Evolutionary conservation across 2,113 vertebrate genomes (phyloP), one percentile per base, ranked within the genome.

Genomic region (Ranitomeya imitator): DNA sequence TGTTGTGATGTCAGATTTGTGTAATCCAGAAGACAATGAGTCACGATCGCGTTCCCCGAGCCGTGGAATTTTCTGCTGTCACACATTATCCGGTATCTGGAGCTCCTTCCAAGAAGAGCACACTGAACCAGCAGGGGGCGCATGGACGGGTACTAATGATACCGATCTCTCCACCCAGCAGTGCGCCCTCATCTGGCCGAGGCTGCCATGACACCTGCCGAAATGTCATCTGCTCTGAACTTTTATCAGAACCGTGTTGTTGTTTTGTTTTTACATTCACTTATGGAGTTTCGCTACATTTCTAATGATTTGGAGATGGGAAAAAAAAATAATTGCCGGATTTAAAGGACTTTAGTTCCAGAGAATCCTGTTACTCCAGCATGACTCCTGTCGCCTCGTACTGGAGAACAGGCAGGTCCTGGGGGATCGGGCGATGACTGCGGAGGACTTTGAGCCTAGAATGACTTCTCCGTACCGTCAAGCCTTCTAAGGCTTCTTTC

Each of bases 1-100:
- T 79, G 60, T 65, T 67, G 85, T n/a, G 65, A 78, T 52, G 85
- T 37, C 55, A 59, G 84, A 37, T 86, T 61, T 67, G 76, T 86
- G 85, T 80, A 67, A 54, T 65, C 60, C 77, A 23, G 18, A 79
- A 55, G n/a, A 63, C 76, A 79, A 31, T 86, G 85, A 86, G 60
- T 86, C 85, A 86, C 26, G 60, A 19, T 54, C 7, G 12, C 15
- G 59, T 65, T 15, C 61, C 31, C n/a, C 14, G 60, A 63, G 85
- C 23, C 76, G 7, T 86, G 89, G 90, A 88, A 90, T 79, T 85
- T 89, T 90, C 86, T 82, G 85, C 83, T 52, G 18, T 14, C 59
- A 67, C 37, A 65, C 57, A 23, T 85, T 85, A 73, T 85, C 83
- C 37, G 83, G 83, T 74, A 52, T 52, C 67, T n/a, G 54, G 1